Conservation (phyloP, 2,113 vertebrate genomes). For the Pachycephala philippinensis region DNA sequence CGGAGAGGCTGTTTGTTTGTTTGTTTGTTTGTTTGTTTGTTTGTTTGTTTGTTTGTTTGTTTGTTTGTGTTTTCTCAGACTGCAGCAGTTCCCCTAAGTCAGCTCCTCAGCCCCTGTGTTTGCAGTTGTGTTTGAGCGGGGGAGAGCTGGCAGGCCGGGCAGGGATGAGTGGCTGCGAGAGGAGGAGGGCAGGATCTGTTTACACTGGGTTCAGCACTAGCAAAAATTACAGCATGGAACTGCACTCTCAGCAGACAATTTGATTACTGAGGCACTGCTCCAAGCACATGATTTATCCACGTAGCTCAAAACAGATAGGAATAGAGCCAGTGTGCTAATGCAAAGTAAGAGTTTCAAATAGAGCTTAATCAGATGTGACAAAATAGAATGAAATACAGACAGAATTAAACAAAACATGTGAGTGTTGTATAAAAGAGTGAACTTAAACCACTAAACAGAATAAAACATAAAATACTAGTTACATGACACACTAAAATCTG, state of each 20-base stretch:
- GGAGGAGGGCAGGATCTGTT: slow-evolving; percentile 46
- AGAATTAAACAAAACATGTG: slow-evolving; percentile 9
- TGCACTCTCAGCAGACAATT: slow-evolving; percentile 56
- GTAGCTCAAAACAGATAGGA: slow-evolving; percentile 10
- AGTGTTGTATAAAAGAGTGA: not conserved
- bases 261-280: slow-evolving; percentile 44
- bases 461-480: not conserved
- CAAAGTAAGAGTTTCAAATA: slow-evolving; percentile 3
- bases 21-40: not conserved
- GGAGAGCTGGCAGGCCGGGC: not conserved
- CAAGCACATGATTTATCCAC: slow-evolving; percentile 46
- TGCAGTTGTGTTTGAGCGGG: not conserved
- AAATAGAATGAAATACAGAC: slow-evolving; percentile 10
- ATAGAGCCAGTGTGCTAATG: slow-evolving; percentile 23
- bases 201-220: slow-evolving; percentile 10
- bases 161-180: not conserved
- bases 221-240: slow-evolving; percentile 35
- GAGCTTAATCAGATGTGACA: slow-evolving; percentile 47
- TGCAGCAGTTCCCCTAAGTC: not conserved
- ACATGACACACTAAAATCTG: not conserved
- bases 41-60: not conserved
- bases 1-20: not conserved
- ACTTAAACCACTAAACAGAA: not conserved
- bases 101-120: not conserved
- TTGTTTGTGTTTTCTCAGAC: not conserved